Evolutionary conservation across 2,888 invertebrate species (phyloP), one percentile per base, ranked within the genome.

Genomic region (Plagodis dolabraria): DNA sequence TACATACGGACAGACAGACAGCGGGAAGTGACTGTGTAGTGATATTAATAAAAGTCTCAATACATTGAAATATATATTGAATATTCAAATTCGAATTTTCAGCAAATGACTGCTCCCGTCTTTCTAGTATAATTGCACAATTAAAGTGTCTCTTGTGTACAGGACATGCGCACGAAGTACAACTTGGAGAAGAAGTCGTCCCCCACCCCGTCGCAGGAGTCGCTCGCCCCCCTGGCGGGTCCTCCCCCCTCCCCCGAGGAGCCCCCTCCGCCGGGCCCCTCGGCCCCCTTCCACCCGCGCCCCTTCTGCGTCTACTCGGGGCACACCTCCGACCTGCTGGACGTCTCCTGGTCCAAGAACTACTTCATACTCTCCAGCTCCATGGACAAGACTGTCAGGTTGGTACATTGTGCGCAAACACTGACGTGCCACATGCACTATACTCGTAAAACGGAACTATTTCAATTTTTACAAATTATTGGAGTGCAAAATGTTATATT

Each of bases 291-390:
- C 92, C 96, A 96, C 94, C 96, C 97, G 5, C 95, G 96, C 76
- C 98, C 99, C 4, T 98, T 99, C 88, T 98, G 97, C 90, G 96
- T 96, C 0, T 99, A 99, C 86, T 94, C 96, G 9, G 99, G 99
- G 0, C 99, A 99, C 85, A 97, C 98, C 0, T 98, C 99, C 0
- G 99, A 99, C 87, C 93, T 99, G 5, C 93, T 99, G 0, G 99
- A 99, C 87, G 96, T 99, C 0, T 97, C 98, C 6, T 99, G 99
- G 99, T 99, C 99, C 0, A 99, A 99, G 93, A 99, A 99, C 89
- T 98, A 99, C 86, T 99, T 99, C 81, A 95, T 99, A 53, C 89
- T 99, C n/a, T 98, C 99, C 0, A 98, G 98, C 40, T 99, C 98
- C 4, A 99, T 99, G 99, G 99, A 99, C 84, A 98, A 99, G 85